Evolutionary conservation across 2,888 invertebrate genomes (phyloP), one percentile per base, ranked within the genome.

Genomic region (Drosophila atripex): DNA sequence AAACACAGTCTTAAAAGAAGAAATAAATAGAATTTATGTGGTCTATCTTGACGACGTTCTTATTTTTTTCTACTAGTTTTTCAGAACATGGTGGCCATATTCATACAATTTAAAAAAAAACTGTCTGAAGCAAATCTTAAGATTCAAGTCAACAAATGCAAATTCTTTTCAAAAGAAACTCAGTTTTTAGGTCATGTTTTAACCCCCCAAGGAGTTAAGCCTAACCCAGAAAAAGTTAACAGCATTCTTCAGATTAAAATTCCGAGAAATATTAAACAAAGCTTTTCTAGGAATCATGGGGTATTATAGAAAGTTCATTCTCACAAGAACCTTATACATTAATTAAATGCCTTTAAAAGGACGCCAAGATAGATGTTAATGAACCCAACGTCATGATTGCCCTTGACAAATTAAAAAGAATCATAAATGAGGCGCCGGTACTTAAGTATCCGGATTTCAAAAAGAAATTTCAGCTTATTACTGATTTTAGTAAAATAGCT

Each of bases 331-430:
- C 64, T 38, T 50, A 47, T 56, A 43, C 66, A 58, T 60, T 11
- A 70, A 57, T 60, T 11, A 70, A 72, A 49, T 73, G 65, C 21
- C 54, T 68, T 12, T 74, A 73, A 49, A 71, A 60, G 46, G 59
- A 57, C 21, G 30, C 57, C 2, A 41, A 65, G 3, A 60, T 38
- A 4, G 35, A 35, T 35, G 14, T 14, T 14, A 38, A 38, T 38
- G 14, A 38, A 38, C 38, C 14, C 14, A 55, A 60, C 41, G 65
- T 49, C 14, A 45, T 55, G 18, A 59, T 49, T 38, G 58, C 69
- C 35, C 64, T 64, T 38, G 64, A 55, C 4, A 64, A 70, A 47
- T 49, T 52, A 28, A 63, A 53, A 54, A 56, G 46, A 47, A 56
- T 68, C 35, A 57, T 69, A 54, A 58, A 53, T 50, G 50, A 64